Conservation (phyloP, 2,888 invertebrate genomes). For the Zele albiditarsus region DNA sequence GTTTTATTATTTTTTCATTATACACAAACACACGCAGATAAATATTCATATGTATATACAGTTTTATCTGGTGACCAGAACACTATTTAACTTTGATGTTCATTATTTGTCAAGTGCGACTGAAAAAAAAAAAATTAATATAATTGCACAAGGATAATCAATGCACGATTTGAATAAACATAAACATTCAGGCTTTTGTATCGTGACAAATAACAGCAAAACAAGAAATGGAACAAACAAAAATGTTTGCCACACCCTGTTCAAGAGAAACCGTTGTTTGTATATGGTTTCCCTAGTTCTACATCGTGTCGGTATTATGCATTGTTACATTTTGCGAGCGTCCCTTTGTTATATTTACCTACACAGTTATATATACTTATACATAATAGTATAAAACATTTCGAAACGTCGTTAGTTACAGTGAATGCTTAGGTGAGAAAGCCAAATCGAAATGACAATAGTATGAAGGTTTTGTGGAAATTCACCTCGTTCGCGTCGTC, state of each 20-base stretch:
- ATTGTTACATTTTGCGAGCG: constrained; percentile 1
- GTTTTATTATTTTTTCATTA: neutral
- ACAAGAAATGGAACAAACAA: neutral
- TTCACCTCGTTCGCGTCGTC: neutral
- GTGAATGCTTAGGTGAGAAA: neutral
- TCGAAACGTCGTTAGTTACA: neutral
- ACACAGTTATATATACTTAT: neutral
- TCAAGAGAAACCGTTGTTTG: neutral
- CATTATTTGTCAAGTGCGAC: neutral
- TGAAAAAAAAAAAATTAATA: neutral
- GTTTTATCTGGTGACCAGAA: too few relatives aligned
- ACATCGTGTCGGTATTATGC: neutral
- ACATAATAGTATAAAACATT: neutral
- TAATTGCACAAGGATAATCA: neutral
- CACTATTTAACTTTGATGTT: too few relatives aligned
- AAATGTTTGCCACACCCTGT: neutral
- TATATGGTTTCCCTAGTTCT: constrained; percentile 3
- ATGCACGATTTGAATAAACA: neutral
- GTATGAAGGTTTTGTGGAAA: neutral
- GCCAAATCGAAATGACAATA: neutral
- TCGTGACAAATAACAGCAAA: neutral
- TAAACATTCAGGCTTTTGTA: neutral
- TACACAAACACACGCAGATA: too few relatives aligned
- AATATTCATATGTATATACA: neutral
- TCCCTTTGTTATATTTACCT: neutral